Conservation (phyloP, 2,797 vertebrate species). For the Malacoraja senta region DNA sequence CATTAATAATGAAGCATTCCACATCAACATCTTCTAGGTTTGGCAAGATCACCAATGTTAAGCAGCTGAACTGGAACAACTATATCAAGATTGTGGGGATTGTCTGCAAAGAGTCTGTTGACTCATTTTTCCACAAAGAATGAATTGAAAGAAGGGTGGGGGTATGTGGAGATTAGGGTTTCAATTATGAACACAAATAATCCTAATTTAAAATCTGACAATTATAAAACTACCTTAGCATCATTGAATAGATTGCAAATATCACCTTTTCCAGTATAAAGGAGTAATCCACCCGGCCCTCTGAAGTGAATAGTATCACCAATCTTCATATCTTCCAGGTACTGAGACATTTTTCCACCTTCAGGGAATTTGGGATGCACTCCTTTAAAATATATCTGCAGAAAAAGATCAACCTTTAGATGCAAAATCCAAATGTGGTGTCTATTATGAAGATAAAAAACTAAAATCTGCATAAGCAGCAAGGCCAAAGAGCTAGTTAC, state of each 20-base stretch:
- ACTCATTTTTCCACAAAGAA: too few species aligned
- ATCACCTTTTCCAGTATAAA: conserved; percentile 57
- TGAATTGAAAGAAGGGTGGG: too few species aligned
- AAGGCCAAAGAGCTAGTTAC: neutral
- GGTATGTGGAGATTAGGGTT: too few species aligned
- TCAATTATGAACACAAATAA: neutral
- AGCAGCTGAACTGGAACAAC: neutral
- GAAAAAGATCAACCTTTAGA: neutral
- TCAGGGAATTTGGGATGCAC: conserved; percentile 62
- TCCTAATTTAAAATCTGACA: neutral
- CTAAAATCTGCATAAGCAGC: neutral
- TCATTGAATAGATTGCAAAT: conserved; percentile 2
- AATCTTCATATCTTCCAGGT: conserved; percentile 56
- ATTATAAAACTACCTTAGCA: neutral
- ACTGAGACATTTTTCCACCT: conserved; percentile 65
- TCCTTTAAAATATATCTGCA: conserved; percentile 60
- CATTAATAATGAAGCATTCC: neutral
- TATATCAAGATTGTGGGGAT: too few species aligned
- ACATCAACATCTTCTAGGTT: neutral
- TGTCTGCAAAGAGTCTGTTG: neutral
- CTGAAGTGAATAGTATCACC: conserved; percentile 60
- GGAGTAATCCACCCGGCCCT: conserved; percentile 60
- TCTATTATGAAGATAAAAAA: too few species aligned
- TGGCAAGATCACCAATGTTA: neutral
- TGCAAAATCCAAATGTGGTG: neutral